A percentile compares a stretch with the other conserved stretches of the same genome.
Conservation (phyloP, 2,797 vertebrate species). For the Myotis findleyi region DNA sequence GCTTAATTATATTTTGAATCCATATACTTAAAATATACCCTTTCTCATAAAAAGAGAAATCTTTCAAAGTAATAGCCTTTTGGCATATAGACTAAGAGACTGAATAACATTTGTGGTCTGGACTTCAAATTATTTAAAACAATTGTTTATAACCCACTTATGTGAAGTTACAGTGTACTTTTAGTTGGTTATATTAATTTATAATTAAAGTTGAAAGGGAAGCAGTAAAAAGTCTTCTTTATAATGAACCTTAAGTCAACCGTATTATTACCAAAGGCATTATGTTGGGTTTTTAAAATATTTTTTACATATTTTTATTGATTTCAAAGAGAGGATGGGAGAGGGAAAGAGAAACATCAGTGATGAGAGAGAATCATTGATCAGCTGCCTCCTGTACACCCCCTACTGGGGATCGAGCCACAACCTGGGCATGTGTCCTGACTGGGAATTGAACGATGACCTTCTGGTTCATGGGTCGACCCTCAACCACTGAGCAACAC, state of each 20-base stretch:
- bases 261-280: slow-evolving; percentile 1
- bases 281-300: too few relatives aligned
- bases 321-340: too few relatives aligned
- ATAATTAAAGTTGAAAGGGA: background rate
- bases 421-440: too few relatives aligned
- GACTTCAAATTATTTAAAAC: slow-evolving; percentile 47
- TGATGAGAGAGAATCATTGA: too few relatives aligned
- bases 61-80: slow-evolving; percentile 15
- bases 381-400: too few relatives aligned
- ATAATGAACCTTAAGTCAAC: background rate
- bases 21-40: slow-evolving; percentile 51
- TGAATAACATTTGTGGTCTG: background rate
- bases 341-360: too few relatives aligned
- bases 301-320: too few relatives aligned
- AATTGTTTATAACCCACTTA: background rate
- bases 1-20: slow-evolving; percentile 46
- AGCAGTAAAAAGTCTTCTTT: background rate
- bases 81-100: slow-evolving; percentile 37
- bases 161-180: background rate
- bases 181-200: slow-evolving; percentile 2
- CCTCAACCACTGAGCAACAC: too few relatives aligned
- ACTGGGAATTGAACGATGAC: too few relatives aligned
- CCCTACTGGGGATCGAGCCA: too few relatives aligned
- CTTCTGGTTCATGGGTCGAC: too few relatives aligned
- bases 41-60: slow-evolving; percentile 40